Conservation (phyloP, 2,888 invertebrate species). For the Smittia sp. region DNA sequence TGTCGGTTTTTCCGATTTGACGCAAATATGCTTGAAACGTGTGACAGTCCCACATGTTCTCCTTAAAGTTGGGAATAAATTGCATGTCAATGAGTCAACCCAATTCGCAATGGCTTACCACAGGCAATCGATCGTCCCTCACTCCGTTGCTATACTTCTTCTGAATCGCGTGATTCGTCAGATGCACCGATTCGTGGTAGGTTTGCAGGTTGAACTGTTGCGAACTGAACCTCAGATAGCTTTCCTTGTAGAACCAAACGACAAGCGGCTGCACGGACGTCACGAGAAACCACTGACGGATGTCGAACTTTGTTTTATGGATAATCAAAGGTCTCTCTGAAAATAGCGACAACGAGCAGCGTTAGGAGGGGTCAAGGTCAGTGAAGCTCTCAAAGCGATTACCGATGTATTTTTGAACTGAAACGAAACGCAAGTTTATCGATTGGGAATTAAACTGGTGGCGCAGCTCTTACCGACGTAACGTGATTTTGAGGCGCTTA, state of each 20-base stretch:
- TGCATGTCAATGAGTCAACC: background rate
- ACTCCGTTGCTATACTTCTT: constrained; percentile 76
- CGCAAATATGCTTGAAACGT: constrained; percentile 67
- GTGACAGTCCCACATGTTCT: constrained; percentile 94
- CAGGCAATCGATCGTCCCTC: constrained; percentile 71
- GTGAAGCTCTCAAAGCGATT: constrained; percentile 45
- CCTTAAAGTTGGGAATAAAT: constrained; percentile 48
- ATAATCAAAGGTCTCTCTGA: constrained; percentile 84
- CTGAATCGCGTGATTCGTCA: constrained; percentile 92
- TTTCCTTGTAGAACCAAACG: constrained; percentile 91
- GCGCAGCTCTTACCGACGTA: background rate
- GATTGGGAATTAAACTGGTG: too few relatives aligned
- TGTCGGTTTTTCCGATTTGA: constrained; percentile 69
- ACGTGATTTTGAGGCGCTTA: constrained; percentile 46
- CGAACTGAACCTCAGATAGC: constrained; percentile 88
- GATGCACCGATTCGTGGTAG: constrained; percentile 88
- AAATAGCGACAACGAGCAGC: background rate
- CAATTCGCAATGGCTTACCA: constrained; percentile 29
- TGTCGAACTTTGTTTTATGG: constrained; percentile 90
- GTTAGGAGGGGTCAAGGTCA: background rate
- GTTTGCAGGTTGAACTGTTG: constrained; percentile 82
- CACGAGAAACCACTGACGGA: constrained; percentile 92
- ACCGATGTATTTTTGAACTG: constrained; percentile 93
- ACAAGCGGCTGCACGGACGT: constrained; percentile 87
- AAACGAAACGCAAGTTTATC: background rate